phyloP scores from a whole-genome alignment of 2,888 invertebrate species.

The Allolobophora icterica region DNA sequence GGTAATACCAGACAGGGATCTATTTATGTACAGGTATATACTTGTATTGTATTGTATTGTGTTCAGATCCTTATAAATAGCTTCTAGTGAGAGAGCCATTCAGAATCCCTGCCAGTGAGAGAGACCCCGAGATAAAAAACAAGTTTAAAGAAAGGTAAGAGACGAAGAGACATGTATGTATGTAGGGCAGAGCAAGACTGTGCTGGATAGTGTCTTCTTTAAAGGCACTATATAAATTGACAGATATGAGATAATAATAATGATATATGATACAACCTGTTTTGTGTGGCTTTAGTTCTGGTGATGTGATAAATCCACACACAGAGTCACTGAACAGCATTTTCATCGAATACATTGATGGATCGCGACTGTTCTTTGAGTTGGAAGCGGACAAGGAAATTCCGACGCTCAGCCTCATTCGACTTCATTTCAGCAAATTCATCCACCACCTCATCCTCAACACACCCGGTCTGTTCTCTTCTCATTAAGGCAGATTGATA shows the following conservation, averaged over 20 bases:
- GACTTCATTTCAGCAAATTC: slow-evolving; percentile 91
- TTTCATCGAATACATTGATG: slow-evolving; percentile 92
- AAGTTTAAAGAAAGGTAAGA: no score
- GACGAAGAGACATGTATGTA: no score
- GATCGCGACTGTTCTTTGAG: slow-evolving; percentile 87
- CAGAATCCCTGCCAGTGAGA: no score
- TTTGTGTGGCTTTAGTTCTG: slow-evolving; percentile 68
- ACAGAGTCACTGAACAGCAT: slow-evolving; percentile 83
- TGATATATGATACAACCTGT: not conserved
- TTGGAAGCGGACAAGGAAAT: slow-evolving; percentile 92
- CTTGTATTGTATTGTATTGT: no score
- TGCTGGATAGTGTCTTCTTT: no score
- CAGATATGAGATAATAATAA: not conserved
- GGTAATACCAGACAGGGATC: no score
- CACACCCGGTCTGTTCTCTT: slow-evolving; percentile 75
- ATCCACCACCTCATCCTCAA: slow-evolving; percentile 90
- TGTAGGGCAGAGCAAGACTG: no score
- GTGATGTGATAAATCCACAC: slow-evolving; percentile 82
- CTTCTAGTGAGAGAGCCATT: no score
- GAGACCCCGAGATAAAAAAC: no score
- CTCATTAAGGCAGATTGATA: not conserved
- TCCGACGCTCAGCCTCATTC: slow-evolving; percentile 81
- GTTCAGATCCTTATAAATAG: no score
- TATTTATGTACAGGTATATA: no score
- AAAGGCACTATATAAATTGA: no score